phyloP scores from a whole-genome alignment of 2,888 invertebrate genomes.

The Xestia xanthographa region DNA sequence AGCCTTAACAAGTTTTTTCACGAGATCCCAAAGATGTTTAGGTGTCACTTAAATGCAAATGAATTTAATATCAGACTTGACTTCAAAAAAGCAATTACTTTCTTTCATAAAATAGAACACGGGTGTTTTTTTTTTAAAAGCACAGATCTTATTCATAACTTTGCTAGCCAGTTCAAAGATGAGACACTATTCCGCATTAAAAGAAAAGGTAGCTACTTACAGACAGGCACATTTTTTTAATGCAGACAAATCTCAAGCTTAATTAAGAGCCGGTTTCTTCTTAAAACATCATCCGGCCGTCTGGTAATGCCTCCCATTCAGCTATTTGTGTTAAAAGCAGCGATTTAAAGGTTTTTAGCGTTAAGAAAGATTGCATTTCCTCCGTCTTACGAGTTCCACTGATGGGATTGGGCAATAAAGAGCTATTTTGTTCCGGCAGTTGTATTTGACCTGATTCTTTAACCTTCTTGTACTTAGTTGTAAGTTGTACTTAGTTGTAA shows the following conservation, averaged over 20 bases:
- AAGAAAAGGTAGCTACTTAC: constrained; percentile 16
- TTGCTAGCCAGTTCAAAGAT: neutral
- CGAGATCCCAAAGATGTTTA: neutral
- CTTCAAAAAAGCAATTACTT: neutral
- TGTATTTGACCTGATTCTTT: constrained; percentile 42
- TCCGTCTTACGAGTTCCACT: constrained; percentile 44
- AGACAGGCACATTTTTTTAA: constrained; percentile 46
- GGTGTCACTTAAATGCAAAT: neutral
- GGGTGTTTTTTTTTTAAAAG: neutral
- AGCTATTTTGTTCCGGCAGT: constrained; percentile 48
- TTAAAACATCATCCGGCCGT: constrained; percentile 62
- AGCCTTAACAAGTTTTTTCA: neutral
- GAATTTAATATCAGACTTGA: neutral
- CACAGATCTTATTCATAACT: neutral
- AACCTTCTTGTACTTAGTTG: constrained; percentile 12
- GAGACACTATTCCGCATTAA: constrained; percentile 1
- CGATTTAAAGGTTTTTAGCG: constrained; percentile 54
- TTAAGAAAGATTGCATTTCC: constrained; percentile 60
- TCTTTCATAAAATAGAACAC: neutral
- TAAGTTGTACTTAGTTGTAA: neutral
- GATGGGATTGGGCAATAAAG: constrained; percentile 60
- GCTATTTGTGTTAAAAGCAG: constrained; percentile 59
- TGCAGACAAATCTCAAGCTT: constrained; percentile 58
- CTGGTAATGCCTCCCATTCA: constrained; percentile 47
- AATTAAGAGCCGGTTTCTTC: constrained; percentile 61